These are phyloP conservation scores for Ischnus inquisitorius DNA, from an alignment of 2,888 invertebrate genomes.

Conservation along the genomic window DNA sequence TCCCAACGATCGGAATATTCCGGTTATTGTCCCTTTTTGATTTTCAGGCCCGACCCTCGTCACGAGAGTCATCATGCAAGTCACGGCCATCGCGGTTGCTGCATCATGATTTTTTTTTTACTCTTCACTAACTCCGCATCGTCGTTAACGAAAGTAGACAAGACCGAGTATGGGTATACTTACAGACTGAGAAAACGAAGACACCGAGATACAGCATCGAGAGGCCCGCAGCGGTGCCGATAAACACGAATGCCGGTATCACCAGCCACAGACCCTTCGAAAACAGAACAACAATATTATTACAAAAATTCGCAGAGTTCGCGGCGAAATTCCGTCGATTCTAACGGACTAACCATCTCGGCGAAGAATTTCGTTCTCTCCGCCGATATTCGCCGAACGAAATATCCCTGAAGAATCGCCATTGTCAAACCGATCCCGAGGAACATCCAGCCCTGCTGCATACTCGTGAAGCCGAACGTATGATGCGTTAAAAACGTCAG, in stretches of 20 bases:
- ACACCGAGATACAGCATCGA: conserved; percentile 93
- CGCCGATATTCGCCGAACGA: conserved; percentile 92
- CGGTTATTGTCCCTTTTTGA: conserved; percentile 97
- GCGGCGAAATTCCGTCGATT: neutral
- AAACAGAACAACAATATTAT: conserved; percentile 12
- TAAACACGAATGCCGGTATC: conserved; percentile 94
- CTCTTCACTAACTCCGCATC: conserved; percentile 35
- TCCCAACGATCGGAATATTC: conserved; percentile 97
- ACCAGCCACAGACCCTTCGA: conserved; percentile 92
- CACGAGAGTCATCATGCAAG: conserved; percentile 97
- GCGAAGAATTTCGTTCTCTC: conserved; percentile 91
- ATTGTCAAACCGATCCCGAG: conserved; percentile 96
- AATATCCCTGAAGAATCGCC: conserved; percentile 96
- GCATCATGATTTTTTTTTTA: conserved; percentile 66
- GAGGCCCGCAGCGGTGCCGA: conserved; percentile 90
- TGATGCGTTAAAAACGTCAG: conserved; percentile 98
- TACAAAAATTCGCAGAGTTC: neutral
- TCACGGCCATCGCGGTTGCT: conserved; percentile 97
- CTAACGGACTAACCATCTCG: conserved; percentile 86
- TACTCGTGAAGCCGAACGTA: conserved; percentile 95
- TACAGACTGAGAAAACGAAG: conserved; percentile 95
- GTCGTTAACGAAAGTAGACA: neutral
- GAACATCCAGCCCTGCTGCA: conserved; percentile 99
- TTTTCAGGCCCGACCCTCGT: conserved; percentile 92
- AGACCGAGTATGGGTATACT: conserved; percentile 84